Percentiles rank a stretch among this genome's conserved stretches.
These are phyloP conservation scores for Zaprionus ghesquierei DNA, from an alignment of 1,140 invertebrate genomes.

Conservation along the genomic window DNA sequence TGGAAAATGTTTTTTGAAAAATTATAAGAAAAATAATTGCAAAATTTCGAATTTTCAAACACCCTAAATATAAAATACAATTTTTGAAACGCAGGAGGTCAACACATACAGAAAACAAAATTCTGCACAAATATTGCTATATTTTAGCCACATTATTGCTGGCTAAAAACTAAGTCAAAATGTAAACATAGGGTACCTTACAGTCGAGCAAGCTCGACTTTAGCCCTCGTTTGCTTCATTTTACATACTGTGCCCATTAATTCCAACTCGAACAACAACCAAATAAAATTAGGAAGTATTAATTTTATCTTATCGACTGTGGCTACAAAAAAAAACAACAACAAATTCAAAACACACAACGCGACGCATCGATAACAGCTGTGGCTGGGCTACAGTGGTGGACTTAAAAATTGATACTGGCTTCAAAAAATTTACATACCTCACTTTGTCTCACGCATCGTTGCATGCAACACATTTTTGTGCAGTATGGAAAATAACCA, in stretches of 20 bases:
- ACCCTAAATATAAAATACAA: no score
- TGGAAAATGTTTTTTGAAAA: no score
- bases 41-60: no score
- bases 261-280: not conserved
- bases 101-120: no score
- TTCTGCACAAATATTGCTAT: no score
- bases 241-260: not conserved
- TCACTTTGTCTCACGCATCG: not conserved
- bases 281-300: constrained; percentile 5
- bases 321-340: constrained; percentile 5
- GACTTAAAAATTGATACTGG: not conserved
- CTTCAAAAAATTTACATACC: not conserved
- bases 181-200: no score
- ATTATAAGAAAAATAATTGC: no score
- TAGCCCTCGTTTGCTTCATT: no score
- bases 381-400: constrained; percentile 9
- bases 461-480: not conserved
- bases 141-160: no score
- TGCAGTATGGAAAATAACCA: not conserved
- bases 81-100: no score
- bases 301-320: constrained; percentile 23
- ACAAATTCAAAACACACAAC: constrained; percentile 8
- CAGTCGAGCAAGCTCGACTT: no score
- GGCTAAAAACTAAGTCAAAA: no score
- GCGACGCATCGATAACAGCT: constrained; percentile 15